These are phyloP conservation scores for Craniophora ligustri DNA, from an alignment of 2,888 invertebrate species.

Conservation along the genomic window DNA sequence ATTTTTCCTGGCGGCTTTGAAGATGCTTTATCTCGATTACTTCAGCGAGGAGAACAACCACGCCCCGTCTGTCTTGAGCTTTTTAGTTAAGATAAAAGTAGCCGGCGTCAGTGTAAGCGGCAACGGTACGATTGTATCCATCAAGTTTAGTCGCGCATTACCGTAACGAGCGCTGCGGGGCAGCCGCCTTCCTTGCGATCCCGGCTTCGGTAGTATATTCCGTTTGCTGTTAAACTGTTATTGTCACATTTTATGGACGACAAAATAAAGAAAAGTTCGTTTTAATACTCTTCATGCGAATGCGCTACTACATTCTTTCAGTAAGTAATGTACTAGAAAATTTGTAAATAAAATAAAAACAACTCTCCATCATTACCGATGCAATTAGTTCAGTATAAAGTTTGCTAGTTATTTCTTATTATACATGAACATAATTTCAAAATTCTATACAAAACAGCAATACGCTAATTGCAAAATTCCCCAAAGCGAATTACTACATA, in stretches of 20 bases:
- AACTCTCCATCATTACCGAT: no score
- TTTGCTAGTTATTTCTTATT: no score
- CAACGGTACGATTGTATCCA: slow-evolving; percentile 62
- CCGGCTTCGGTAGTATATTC: slow-evolving; percentile 44
- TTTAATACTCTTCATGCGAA: slow-evolving; percentile 2
- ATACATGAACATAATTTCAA: no score
- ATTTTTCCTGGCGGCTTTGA: slow-evolving; percentile 24
- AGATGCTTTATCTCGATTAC: slow-evolving; percentile 47
- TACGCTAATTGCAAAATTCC: no score
- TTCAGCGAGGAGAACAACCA: slow-evolving; percentile 47
- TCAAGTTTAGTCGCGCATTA: slow-evolving; percentile 75
- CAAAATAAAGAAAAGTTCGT: slow-evolving; percentile 14
- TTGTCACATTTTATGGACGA: slow-evolving; percentile 38
- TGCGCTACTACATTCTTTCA: neutral
- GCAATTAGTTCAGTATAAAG: no score
- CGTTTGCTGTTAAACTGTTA: slow-evolving; percentile 49
- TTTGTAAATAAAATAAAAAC: no score
- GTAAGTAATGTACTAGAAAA: no score
- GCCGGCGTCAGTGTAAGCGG: slow-evolving; percentile 59
- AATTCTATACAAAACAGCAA: no score
- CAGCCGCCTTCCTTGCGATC: slow-evolving; percentile 43
- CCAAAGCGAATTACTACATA: no score
- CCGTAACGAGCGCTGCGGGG: slow-evolving; percentile 64
- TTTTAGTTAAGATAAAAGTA: slow-evolving; percentile 65
- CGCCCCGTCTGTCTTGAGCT: slow-evolving; percentile 49